Evolutionary conservation across 2,113 vertebrate genomes (phyloP).

Genomic region (Ivindomyrus marchei): DNA sequence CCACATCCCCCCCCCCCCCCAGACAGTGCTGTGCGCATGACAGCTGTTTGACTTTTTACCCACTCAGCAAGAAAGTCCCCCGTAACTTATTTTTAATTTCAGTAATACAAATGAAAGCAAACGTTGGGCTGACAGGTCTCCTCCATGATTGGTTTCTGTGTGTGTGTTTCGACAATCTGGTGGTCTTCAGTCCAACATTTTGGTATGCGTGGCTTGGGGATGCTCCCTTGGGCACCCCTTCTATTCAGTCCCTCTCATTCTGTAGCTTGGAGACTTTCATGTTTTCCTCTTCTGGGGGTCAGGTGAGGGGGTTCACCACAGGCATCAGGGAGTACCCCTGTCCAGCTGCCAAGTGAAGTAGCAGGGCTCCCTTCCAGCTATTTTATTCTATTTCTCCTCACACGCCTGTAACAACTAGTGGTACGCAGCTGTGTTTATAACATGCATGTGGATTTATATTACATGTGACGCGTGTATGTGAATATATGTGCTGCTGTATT

Average conservation of each 20-base stretch:
- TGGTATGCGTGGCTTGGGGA: constrained; percentile 19
- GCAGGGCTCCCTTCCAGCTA: not conserved
- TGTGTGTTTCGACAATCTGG: not conserved
- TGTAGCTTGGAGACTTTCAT: not conserved
- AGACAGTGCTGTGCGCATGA: constrained; percentile 44
- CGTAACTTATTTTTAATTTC: constrained; percentile 62
- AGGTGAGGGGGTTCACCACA: not conserved
- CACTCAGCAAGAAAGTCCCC: constrained; percentile 61
- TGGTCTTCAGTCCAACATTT: constrained; percentile 39
- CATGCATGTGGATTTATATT: not conserved
- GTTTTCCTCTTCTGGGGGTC: not conserved
- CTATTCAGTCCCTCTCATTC: no score
- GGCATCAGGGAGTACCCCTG: not conserved
- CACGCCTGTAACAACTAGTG: not conserved
- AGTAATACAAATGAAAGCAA: constrained; percentile 21
- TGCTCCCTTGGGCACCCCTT: not conserved
- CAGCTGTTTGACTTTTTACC: constrained; percentile 67
- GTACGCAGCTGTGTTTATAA: not conserved
- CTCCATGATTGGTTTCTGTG: not conserved
- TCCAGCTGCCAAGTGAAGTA: not conserved
- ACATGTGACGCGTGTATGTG: not conserved
- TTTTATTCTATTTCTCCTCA: not conserved
- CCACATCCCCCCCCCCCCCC: constrained; percentile 37
- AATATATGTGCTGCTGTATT: not conserved
- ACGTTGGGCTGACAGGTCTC: constrained; percentile 35